A percentile compares a stretch with the other conserved stretches of the same genome.
phyloP scores from a whole-genome alignment of 2,888 invertebrate species.

The Callinectes sapidus region DNA sequence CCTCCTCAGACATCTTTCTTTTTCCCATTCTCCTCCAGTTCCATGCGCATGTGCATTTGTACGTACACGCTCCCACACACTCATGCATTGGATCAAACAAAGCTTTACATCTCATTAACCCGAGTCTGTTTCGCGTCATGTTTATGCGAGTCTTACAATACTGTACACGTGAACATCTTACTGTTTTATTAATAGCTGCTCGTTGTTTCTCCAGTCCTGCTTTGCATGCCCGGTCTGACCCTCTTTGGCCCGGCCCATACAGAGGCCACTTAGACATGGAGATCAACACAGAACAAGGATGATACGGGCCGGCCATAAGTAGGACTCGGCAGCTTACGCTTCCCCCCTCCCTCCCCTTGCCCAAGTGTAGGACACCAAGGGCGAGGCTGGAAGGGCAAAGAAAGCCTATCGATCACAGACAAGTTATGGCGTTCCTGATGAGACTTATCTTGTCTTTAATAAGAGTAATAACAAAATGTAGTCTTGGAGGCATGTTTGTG shows the following conservation, averaged over 20 bases:
- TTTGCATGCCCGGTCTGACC: constrained; percentile 10
- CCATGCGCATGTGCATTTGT: background rate
- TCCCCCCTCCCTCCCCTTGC: background rate
- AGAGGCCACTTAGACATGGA: background rate
- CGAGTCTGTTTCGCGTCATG: background rate
- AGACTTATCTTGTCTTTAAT: background rate
- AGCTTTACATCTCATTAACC: constrained; percentile 15
- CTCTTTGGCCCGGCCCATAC: background rate
- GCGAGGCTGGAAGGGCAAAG: background rate
- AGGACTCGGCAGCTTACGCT: background rate
- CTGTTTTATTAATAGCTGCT: background rate
- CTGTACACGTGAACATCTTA: background rate
- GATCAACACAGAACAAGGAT: constrained; percentile 19
- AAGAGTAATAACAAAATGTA: background rate
- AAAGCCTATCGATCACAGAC: background rate
- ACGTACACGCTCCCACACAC: background rate
- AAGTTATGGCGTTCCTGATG: background rate
- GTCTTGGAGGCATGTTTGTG: background rate
- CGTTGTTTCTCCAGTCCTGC: constrained; percentile 16
- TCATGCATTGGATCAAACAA: background rate
- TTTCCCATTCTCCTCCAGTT: constrained; percentile 14
- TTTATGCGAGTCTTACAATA: background rate
- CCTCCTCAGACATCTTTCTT: constrained; percentile 44
- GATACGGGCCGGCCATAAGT: background rate
- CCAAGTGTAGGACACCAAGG: background rate